Evolutionary conservation across 2,888 invertebrate species (phyloP).

Genomic region (Crepidodera aurea): DNA sequence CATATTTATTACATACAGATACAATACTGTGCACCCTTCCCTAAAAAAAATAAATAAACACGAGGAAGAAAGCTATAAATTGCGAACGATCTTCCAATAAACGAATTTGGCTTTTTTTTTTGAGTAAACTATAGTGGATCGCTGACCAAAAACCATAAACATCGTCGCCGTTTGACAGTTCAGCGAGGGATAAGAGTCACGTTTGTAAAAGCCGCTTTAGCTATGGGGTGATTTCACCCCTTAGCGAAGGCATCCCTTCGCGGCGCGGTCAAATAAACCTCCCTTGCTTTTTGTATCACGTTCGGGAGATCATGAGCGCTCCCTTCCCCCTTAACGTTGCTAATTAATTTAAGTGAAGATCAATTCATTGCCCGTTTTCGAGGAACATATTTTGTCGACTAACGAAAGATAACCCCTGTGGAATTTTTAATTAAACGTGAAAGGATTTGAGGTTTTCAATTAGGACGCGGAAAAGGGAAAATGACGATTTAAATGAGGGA

Average conservation of each 20-base stretch:
- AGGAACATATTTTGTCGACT: constrained; percentile 19
- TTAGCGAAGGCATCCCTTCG: constrained; percentile 5
- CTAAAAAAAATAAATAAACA: too few species aligned
- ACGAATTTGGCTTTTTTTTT: too few species aligned
- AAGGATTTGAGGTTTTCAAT: not conserved
- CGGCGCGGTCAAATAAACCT: constrained; percentile 43
- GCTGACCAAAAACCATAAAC: too few species aligned
- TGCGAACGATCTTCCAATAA: too few species aligned
- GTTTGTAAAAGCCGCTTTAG: constrained; percentile 4
- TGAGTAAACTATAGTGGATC: too few species aligned
- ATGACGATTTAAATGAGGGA: too few species aligned
- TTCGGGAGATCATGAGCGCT: constrained; percentile 44
- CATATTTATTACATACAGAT: too few species aligned
- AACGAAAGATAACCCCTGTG: not conserved
- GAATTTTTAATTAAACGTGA: constrained; percentile 12
- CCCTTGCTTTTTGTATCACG: constrained; percentile 49
- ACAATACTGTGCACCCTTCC: too few species aligned
- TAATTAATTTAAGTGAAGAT: constrained; percentile 50
- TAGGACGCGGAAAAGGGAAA: not conserved
- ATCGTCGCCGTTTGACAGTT: not conserved
- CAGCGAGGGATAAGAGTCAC: constrained; percentile 6
- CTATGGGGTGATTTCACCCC: constrained; percentile 10
- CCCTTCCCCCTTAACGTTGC: constrained; percentile 41
- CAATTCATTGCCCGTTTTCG: constrained; percentile 34
- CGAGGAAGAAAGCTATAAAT: too few species aligned